Base-by-base conservation (phyloP, 1,140 invertebrate genomes). In the Dinothrombium tinctorium region DNA sequence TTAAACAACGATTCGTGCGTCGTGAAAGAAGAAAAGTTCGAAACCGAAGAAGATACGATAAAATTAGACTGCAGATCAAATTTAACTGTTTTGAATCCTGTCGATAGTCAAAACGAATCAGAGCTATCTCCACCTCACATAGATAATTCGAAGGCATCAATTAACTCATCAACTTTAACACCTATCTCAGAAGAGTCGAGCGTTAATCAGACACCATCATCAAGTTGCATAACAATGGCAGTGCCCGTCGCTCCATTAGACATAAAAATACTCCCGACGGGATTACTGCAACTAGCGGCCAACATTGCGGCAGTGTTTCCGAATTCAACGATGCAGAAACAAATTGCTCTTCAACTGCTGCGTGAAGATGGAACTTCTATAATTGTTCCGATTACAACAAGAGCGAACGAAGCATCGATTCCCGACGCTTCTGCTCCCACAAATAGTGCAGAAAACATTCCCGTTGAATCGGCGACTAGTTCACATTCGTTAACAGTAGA, bases 401-500 rank as follows among this genome's bases (percentile, higher is more conserved):
- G 20, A 8, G 39, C 23, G 19, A 22, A 15, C 19, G 21, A 63
- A 65, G n/a, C n/a, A n/a, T 47, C 65, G 64, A 50, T 63, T 64
- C 28, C 67, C 66, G 5, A 14, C 14, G 15, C 22, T 14, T 15
- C 17, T 25, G 3, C 7, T 38, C 4, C 36, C 11, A 24, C 36
- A 24, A 37, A 21, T 24, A 38, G 11, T n/a, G 9, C 37, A 12
- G 15, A n/a, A 21, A 38, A 24, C 20, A 9, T 21, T 12, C 7
- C 7, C 12, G 17, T 36, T 22, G 14, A 32, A 32, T 32, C n/a
- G 19, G 25, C 37, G 37, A 36, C 26, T 31, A n/a, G 17, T 14
- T n/a, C 25, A 41, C 19, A 5, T 21, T 5, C 5, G 5, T 22
- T 9, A 8, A 38, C 37, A 38, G 17, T 14, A 23, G 23, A 9